Percentiles rank a stretch among this genome's conserved stretches.
Evolutionary conservation across 2,797 vertebrate genomes (phyloP).

Genomic region (Craterocephalus amniculus): DNA sequence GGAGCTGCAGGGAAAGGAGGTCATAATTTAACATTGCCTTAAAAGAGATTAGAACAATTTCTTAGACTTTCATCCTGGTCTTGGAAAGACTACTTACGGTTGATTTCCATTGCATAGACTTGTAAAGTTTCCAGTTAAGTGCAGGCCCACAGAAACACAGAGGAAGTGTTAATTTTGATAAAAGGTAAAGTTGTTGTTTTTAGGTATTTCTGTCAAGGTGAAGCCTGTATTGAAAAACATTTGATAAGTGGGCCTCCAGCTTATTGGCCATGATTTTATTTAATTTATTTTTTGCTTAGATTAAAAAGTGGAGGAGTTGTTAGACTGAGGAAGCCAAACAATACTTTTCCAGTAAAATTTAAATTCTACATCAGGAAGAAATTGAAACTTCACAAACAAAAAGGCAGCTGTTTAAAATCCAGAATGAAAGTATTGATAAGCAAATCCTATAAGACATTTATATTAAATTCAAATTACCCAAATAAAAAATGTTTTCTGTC

Average conservation of each 20-base stretch:
- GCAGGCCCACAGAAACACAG: slow-evolving; percentile 46
- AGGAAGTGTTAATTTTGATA: slow-evolving; percentile 46
- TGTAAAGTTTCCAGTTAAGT: slow-evolving; percentile 59
- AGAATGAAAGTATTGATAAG: neutral
- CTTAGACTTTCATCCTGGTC: slow-evolving; percentile 22
- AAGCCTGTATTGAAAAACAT: slow-evolving; percentile 50
- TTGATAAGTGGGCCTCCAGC: neutral
- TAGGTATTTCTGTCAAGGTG: slow-evolving; percentile 68
- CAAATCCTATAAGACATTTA: neutral
- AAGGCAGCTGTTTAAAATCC: neutral
- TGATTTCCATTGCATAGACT: slow-evolving; percentile 99
- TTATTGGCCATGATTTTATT: neutral
- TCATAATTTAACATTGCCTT: neutral
- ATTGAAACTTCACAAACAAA: neutral
- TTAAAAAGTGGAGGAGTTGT: neutral
- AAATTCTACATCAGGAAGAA: neutral
- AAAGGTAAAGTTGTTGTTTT: neutral
- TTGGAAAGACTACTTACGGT: slow-evolving; percentile 89
- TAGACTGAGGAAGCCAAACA: neutral
- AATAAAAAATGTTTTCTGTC: neutral
- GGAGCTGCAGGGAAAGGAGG: slow-evolving; percentile 84
- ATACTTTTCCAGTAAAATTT: neutral
- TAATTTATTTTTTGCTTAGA: neutral
- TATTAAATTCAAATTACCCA: neutral
- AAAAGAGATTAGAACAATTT: neutral